phyloP scores from a whole-genome alignment of 2,113 vertebrate species.

The Aix galericulata region DNA sequence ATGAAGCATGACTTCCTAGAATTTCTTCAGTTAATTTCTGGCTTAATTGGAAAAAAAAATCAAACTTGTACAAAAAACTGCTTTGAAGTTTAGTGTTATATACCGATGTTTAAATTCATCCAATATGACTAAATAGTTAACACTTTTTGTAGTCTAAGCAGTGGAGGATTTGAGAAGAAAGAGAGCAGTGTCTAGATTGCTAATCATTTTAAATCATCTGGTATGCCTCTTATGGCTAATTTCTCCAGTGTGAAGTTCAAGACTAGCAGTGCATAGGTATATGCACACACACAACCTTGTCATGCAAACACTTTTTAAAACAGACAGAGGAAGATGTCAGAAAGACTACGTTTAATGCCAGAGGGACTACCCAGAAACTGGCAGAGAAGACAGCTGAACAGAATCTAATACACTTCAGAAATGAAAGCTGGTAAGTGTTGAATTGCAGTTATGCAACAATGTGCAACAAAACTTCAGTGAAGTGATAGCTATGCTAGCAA shows the following conservation, averaged over 20 bases:
- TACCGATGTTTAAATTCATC: not conserved
- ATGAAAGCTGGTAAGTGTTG: too few species aligned
- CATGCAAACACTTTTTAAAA: not conserved
- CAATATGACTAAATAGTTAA: not conserved
- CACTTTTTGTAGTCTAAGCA: not conserved
- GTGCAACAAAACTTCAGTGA: not conserved
- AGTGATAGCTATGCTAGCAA: not conserved
- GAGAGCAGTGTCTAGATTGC: not conserved
- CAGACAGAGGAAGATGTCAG: not conserved
- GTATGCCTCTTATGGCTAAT: not conserved
- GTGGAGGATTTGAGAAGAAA: not conserved
- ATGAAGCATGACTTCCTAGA: not conserved
- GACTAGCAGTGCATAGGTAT: not conserved
- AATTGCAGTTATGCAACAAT: not conserved
- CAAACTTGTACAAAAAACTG: not conserved
- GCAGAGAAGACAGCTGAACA: not conserved
- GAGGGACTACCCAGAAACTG: not conserved
- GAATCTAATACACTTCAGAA: not conserved
- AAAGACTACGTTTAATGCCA: not conserved
- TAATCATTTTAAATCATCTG: not conserved
- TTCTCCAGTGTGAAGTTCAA: not conserved
- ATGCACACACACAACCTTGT: not conserved
- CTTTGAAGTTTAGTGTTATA: not conserved
- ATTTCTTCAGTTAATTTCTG: not conserved
- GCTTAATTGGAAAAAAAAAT: not conserved